Base-by-base conservation (phyloP, 1,140 invertebrate genomes). In the Macrostomum lignano region DNA sequence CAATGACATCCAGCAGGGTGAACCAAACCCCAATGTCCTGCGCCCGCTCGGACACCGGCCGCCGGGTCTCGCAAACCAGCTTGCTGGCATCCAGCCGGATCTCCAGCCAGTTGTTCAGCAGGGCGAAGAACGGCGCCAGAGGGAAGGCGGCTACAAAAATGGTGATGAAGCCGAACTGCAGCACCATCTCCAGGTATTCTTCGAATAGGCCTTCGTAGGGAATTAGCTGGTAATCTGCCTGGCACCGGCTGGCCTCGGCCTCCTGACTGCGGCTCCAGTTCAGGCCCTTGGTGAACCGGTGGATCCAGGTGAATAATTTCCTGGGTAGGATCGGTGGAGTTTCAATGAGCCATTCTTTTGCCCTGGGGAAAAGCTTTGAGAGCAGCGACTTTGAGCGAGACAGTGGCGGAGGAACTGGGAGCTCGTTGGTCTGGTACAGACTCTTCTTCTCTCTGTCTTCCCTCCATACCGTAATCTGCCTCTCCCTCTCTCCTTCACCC, bases 151-250 rank as follows among this genome's bases (percentile, higher is more conserved):
- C 67, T 36, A 75, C 73, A 46, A 78, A 78, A 21, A 78, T 66
- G 10, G 74, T 77, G 23, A 75, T 71, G 46, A 78, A 79, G 0
- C 75, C 74, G 52, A 73, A 77, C 57, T 79, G 75, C 2, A 78
- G 54, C 25, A 76, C 73, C 78, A 93, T 91, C 67, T 93, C 84
- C 31, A 94, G 61, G 58, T 93, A 93, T 60, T 94, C 86, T 3
- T 76, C 74, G 57, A 93, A 93, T 9, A 93, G 61, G 43, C 78
- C 76, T 51, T 76, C 68, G 29, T 77, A 67, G 14, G 74, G 75
- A 64, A 79, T 86, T 22, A 94, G 60, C 48, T 76, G 73, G 45
- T 74, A 86, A 52, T 96, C 86, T 43, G 73, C 71, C 39, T 81
- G 68, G 75, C 78, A 93, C 34, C 76, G 71, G 17, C 66, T 60